These are phyloP conservation scores for Zaprionus camerounensis DNA, from an alignment of 1,140 invertebrate genomes.

Conservation along the genomic window DNA sequence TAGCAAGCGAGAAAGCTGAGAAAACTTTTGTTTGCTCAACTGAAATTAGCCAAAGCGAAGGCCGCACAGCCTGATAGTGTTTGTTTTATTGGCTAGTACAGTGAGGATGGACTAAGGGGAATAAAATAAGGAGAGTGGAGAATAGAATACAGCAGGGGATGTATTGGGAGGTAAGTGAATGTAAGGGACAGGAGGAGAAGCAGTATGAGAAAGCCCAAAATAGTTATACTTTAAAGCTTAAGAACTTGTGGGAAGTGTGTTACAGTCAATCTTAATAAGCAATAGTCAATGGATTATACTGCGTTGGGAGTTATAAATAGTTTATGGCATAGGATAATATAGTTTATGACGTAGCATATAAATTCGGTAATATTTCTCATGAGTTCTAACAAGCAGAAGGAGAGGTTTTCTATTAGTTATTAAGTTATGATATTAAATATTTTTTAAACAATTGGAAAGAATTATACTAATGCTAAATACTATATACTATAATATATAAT, in stretches of 20 bases:
- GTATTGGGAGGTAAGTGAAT: not conserved
- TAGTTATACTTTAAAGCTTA: not conserved
- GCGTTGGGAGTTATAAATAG: not conserved
- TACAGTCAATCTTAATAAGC: no score
- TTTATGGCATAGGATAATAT: not conserved
- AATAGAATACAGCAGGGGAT: not conserved
- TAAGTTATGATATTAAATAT: no score
- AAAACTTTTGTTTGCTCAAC: conserved; percentile 32
- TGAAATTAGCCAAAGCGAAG: conserved; percentile 40
- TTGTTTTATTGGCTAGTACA: conserved; percentile 33
- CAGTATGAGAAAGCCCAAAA: not conserved
- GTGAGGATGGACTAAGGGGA: not conserved
- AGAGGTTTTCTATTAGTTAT: no score
- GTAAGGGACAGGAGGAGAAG: not conserved
- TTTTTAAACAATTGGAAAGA: no score
- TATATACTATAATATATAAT: no score
- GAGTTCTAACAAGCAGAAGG: no score
- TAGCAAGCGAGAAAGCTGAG: not conserved
- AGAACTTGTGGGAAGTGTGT: not conserved
- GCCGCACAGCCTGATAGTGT: conserved; percentile 16
- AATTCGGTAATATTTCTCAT: no score
- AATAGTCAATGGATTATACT: no score
- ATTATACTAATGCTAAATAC: no score
- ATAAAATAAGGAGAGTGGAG: not conserved
- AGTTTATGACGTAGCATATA: no score